These are phyloP conservation scores for Aplocera efformata DNA, from an alignment of 2,888 invertebrate genomes.

Conservation along the genomic window DNA sequence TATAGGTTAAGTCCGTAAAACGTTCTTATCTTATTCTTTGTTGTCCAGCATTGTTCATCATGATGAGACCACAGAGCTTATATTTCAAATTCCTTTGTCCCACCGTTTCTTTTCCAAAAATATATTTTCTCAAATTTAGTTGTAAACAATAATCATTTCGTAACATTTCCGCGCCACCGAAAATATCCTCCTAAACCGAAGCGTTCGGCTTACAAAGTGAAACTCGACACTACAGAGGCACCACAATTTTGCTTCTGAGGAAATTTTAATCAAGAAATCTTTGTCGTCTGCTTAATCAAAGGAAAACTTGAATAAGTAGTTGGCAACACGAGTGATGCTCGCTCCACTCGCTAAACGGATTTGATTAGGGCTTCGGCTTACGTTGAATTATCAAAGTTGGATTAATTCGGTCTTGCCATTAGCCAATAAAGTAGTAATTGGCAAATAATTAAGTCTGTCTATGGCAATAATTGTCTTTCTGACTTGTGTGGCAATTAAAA, in stretches of 20 bases:
- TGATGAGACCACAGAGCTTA: too few relatives aligned
- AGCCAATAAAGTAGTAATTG: constrained; percentile 21
- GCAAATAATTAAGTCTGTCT: constrained; percentile 14
- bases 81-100: background rate
- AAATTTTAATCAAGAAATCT: constrained; percentile 66
- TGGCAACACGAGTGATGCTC: constrained; percentile 30
- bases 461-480: too few relatives aligned
- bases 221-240: constrained; percentile 31
- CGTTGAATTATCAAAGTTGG: constrained; percentile 30
- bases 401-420: constrained; percentile 24
- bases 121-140: too few relatives aligned
- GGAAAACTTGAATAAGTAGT: constrained; percentile 52
- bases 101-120: background rate
- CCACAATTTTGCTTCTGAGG: constrained; percentile 41
- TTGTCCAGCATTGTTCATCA: too few relatives aligned
- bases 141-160: constrained; percentile 23
- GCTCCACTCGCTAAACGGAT: constrained; percentile 34
- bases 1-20: too few relatives aligned
- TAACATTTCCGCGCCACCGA: constrained; percentile 29
- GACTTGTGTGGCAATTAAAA: too few relatives aligned
- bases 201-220: constrained; percentile 52
- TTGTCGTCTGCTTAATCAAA: constrained; percentile 59
- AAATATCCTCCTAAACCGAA: constrained; percentile 28
- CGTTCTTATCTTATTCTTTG: too few relatives aligned
- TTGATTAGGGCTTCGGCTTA: constrained; percentile 44